Conservation (phyloP, 1,140 invertebrate genomes). For the Drosophila parvula region DNA sequence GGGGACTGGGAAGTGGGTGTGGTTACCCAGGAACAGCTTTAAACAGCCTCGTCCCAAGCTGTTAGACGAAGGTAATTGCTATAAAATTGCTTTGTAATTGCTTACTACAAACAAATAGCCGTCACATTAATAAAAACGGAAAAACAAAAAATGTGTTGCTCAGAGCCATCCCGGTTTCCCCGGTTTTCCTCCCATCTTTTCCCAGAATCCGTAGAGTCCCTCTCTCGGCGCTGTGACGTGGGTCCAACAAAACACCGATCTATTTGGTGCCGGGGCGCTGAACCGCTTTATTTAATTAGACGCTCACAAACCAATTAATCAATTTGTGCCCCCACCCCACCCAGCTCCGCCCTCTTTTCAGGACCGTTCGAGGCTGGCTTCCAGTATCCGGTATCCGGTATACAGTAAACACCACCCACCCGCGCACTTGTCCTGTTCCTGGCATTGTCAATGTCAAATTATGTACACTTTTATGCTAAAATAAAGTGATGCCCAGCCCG, state of each 20-base stretch:
- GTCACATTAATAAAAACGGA: conserved; percentile 79
- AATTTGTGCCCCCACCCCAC: conserved; percentile 66
- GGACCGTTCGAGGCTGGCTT: not conserved
- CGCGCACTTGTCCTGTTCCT: conserved; percentile 28
- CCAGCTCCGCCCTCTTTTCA: not conserved
- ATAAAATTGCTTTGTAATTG: conserved; percentile 82
- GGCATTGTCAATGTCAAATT: conserved; percentile 78
- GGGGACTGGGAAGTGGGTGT: conserved; percentile 20
- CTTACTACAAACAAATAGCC: conserved; percentile 82
- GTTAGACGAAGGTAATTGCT: conserved; percentile 78
- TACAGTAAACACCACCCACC: not conserved
- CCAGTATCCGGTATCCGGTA: conserved; percentile 7
- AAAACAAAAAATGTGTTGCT: conserved; percentile 66
- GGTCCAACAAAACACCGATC: conserved; percentile 66
- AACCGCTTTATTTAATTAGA: conserved; percentile 82
- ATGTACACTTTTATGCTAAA: conserved; percentile 79
- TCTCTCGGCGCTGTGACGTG: conserved; percentile 53
- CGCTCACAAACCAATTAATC: conserved; percentile 82
- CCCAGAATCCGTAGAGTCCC: conserved; percentile 3
- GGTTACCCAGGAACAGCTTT: conserved; percentile 56
- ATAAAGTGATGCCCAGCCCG: conserved; percentile 61
- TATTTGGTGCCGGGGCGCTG: conserved; percentile 42
- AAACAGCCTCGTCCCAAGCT: conserved; percentile 74
- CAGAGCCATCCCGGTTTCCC: not conserved
- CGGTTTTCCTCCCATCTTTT: no score